phyloP scores from a whole-genome alignment of 2,113 vertebrate genomes.

The Camelus bactrianus region DNA sequence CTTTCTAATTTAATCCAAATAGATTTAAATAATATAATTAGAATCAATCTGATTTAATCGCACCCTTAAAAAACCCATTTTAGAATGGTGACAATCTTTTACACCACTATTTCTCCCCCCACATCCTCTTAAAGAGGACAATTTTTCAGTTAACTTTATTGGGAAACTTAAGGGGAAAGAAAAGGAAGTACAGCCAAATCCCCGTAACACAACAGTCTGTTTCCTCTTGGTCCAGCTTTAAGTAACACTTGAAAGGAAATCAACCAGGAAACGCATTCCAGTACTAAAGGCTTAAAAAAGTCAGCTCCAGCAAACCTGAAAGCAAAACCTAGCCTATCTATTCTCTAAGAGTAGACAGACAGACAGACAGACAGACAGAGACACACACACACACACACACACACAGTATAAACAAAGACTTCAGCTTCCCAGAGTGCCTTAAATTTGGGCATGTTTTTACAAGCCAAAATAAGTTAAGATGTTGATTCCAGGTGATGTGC shows the following conservation, averaged over 20 bases:
- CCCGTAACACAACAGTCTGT: background rate
- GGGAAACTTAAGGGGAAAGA: background rate
- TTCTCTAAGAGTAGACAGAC: background rate
- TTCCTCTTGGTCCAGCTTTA: background rate
- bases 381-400: no score
- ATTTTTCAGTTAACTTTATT: background rate
- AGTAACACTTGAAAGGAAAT: background rate
- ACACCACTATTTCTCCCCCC: background rate
- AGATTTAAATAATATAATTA: background rate
- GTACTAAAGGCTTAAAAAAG: background rate
- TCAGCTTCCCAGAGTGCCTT: background rate
- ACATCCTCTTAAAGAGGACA: background rate
- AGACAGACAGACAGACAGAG: no score
- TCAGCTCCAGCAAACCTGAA: background rate
- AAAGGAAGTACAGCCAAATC: background rate
- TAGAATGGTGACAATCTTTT: background rate
- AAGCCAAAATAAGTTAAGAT: background rate
- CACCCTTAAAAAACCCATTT: background rate
- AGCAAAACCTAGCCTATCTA: background rate
- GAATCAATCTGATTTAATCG: constrained; percentile 37
- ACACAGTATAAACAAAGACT: background rate
- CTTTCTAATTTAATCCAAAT: constrained; percentile 9
- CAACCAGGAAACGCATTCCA: background rate
- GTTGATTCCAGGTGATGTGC: background rate
- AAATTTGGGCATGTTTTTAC: background rate